Conservation (phyloP, 2,888 invertebrate species). For the Drepana falcataria region DNA sequence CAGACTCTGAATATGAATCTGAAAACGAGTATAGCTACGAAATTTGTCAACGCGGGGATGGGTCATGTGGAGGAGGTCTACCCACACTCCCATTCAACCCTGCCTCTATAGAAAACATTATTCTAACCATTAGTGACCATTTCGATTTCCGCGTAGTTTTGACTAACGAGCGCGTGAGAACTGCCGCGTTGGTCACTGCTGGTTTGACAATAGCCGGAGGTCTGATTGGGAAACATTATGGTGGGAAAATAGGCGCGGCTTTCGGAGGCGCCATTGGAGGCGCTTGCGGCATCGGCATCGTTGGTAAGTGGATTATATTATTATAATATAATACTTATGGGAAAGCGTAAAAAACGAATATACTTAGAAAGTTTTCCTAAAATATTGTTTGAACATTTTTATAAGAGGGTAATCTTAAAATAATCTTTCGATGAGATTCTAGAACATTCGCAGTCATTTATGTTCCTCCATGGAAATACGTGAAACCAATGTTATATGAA, state of each 20-base stretch:
- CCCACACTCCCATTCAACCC: conserved; percentile 48
- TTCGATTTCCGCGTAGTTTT: conserved; percentile 60
- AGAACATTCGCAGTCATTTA: too few species aligned
- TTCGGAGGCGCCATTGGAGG: conserved; percentile 64
- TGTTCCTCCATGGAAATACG: too few species aligned
- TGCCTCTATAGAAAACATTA: conserved; percentile 48
- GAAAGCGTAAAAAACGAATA: too few species aligned
- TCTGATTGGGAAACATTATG: conserved; percentile 59
- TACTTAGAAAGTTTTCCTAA: too few species aligned
- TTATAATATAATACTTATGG: background rate
- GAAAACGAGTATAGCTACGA: conserved; percentile 43
- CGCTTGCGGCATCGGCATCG: conserved; percentile 58
- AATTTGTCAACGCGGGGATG: conserved; percentile 28
- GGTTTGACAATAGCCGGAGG: conserved; percentile 59
- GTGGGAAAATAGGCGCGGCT: conserved; percentile 59
- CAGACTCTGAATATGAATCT: conserved; percentile 25
- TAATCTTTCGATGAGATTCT: too few species aligned
- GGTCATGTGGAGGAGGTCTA: conserved; percentile 12
- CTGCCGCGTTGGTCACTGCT: conserved; percentile 50
- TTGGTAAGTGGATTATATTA: conserved; percentile 38
- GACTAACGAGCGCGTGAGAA: conserved; percentile 35
- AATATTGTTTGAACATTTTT: too few species aligned
- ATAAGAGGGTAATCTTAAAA: too few species aligned
- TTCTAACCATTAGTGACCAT: conserved; percentile 50
- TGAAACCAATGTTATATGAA: too few species aligned